Evolutionary conservation across 2,113 vertebrate genomes (phyloP).

Genomic region (Aramus guarauna): DNA sequence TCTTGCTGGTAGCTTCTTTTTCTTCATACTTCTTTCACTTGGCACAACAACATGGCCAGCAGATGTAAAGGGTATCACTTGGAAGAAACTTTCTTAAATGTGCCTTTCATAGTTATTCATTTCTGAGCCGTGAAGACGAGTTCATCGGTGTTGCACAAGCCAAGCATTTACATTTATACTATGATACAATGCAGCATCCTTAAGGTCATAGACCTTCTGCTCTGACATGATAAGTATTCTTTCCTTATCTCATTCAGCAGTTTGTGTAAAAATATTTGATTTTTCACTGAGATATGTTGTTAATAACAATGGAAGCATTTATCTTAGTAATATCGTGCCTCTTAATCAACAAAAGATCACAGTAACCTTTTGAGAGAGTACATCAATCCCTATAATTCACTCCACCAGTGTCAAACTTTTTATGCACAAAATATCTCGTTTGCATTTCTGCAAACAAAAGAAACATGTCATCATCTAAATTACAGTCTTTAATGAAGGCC

Average conservation of each 20-base stretch:
- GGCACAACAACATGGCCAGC: not conserved
- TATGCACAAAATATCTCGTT: not conserved
- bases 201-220: not conserved
- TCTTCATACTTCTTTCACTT: not conserved
- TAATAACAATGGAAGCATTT: not conserved
- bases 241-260: not conserved
- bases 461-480: not conserved
- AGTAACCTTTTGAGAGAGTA: slow-evolving; percentile 21
- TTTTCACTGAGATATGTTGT: not conserved
- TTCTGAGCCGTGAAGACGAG: not conserved
- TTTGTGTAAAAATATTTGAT: not conserved
- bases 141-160: not conserved
- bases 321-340: not conserved
- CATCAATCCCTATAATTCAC: not conserved
- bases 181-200: not conserved
- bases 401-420: not conserved
- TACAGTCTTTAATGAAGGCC: not conserved
- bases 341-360: not conserved
- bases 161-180: not conserved
- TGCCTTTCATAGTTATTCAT: not conserved
- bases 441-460: not conserved
- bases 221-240: not conserved
- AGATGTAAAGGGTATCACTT: not conserved
- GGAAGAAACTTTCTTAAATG: not conserved
- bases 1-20: not conserved